Conservation (phyloP, 37 sponge, comb jelly and placozoan genomes). For the Halichondria panicea region DNA sequence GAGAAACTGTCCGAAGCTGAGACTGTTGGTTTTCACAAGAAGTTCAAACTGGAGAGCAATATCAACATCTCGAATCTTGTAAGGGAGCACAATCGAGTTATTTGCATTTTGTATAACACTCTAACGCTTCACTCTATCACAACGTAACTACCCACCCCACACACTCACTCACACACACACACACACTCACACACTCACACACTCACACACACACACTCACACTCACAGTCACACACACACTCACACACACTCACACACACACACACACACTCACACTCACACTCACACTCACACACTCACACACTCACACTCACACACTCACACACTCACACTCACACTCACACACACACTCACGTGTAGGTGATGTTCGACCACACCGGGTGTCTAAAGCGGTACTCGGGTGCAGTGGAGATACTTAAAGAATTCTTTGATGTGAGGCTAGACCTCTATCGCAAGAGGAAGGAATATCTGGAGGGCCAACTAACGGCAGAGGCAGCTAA, state of each 20-base stretch:
- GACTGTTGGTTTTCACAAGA: slow-evolving; percentile 80
- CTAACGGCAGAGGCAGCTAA: slow-evolving; percentile 82
- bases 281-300: no score
- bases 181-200: neutral
- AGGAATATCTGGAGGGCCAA: slow-evolving; percentile 80
- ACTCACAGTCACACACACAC: neutral
- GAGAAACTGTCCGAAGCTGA: slow-evolving; percentile 75
- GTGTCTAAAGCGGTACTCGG: slow-evolving; percentile 76
- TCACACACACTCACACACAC: slow-evolving; percentile 3
- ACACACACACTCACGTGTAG: slow-evolving; percentile 28
- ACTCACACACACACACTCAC: neutral
- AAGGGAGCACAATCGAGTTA: neutral
- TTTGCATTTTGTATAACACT: neutral
- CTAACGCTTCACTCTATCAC: neutral
- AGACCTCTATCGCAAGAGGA: slow-evolving; percentile 75
- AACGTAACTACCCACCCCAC: neutral
- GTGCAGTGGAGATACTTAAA: slow-evolving; percentile 68
- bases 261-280: neutral
- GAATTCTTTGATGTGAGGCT: slow-evolving; percentile 87
- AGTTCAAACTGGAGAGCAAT: slow-evolving; percentile 89
- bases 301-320: neutral
- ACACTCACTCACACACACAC: slow-evolving; percentile 8
- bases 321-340: no score
- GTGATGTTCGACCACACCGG: slow-evolving; percentile 89
- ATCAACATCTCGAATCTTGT: slow-evolving; percentile 72